Base-by-base conservation (phyloP, 1,140 invertebrate species). In the Drosophila aff. region DNA sequence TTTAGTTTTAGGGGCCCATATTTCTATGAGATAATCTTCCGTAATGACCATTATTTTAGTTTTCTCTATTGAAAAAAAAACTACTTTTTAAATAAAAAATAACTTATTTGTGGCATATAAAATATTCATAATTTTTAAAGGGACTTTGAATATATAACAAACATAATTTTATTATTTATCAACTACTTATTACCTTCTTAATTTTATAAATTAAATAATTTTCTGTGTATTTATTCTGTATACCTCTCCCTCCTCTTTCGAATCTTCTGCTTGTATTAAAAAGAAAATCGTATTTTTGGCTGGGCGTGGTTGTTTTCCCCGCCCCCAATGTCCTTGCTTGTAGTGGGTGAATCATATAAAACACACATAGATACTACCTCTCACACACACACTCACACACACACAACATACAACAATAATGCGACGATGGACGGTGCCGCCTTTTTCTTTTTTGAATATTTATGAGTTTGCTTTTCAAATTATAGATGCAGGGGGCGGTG, bases 391-490 rank as follows among this genome's bases (percentile, higher is more conserved):
- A 63, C 61, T 76, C 68, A 52, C 28, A 41, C 52, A 59, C 53
- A 61, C 55, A 65, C 64, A 64, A 15, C 26, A 52, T 15, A 74
- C 64, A 49, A 72, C 44, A 72, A 73, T 52, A 72, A 72, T 73
- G 53, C 68, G 53, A 72, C 53, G 67, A 72, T 73, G 67, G 53
- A 60, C 49, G 55, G 47, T 55, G 64, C 75, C 58, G 49, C 59
- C 59, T 46, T 78, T 64, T 69, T 66, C 65, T 81, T 89, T 89
- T 89, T 89, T 90, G 85, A 89, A 89, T 89, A 89, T 89, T 89
- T 90, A 89, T 89, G 85, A 89, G 85, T 90, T 90, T 84, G 85
- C 81, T 90, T 89, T 84, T 90, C 77, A 89, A 90, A 89, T 89
- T 89, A 89, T 90, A 85, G 81, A 90, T 90, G 84, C 81, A 89